A percentile compares a stretch with the other conserved stretches of the same genome.
Evolutionary conservation across 2,888 invertebrate species (phyloP).

Genomic region (Pristionchus fissidentatus): DNA sequence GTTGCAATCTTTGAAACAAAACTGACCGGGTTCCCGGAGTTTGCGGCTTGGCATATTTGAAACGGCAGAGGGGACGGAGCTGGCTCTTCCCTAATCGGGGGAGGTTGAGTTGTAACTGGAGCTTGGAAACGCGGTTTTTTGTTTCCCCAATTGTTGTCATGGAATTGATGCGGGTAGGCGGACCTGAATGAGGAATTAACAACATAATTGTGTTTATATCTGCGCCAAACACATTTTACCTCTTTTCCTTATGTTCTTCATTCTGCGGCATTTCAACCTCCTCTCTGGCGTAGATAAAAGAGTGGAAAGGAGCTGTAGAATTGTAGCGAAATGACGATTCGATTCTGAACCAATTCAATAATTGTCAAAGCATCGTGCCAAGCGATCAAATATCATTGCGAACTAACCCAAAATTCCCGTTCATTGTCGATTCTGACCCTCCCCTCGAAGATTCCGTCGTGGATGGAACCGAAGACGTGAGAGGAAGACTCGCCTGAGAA

Average conservation of each 20-base stretch:
- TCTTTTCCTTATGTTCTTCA: background rate
- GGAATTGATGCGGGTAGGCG: background rate
- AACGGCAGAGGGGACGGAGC: no score
- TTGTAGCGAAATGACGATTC: slow-evolving; percentile 5
- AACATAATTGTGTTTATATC: background rate
- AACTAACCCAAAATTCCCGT: slow-evolving; percentile 8
- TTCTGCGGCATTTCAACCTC: background rate
- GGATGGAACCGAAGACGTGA: background rate
- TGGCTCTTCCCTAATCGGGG: background rate
- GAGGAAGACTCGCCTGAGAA: background rate
- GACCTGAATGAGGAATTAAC: background rate
- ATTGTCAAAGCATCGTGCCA: background rate
- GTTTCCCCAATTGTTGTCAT: background rate
- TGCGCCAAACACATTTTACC: background rate
- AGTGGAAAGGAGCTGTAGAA: background rate
- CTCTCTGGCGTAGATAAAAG: background rate
- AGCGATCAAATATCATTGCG: no score
- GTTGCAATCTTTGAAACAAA: no score
- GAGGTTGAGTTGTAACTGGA: background rate
- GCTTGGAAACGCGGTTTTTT: background rate
- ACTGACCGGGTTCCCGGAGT: no score
- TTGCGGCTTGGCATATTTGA: no score
- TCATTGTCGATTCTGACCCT: background rate
- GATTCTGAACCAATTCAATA: background rate
- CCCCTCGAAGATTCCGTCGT: slow-evolving; percentile 19